Base-by-base conservation (phyloP, 2,113 vertebrate genomes). In the Lontra canadensis region DNA sequence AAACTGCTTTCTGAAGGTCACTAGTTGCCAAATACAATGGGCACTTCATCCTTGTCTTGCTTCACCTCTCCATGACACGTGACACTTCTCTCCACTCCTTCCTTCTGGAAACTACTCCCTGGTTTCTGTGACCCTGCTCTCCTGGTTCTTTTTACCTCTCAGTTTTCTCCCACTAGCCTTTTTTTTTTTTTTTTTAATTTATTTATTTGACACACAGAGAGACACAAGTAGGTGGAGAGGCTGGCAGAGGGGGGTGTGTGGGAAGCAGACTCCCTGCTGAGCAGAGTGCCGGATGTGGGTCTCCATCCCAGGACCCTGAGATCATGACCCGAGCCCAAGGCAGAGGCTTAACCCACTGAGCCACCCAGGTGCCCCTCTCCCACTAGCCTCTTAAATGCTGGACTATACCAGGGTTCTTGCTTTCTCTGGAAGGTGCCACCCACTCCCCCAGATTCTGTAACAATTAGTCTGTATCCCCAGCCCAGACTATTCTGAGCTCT, bases 61-160 rank as follows among this genome's bases (percentile, higher is more conserved):
- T 76, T 67, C 42, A 36, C 25, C 79, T 84, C 15, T 80, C 80
- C 42, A 21, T 74, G 71, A 85, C 44, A 76, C 79, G 3, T 57
- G 83, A 79, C 88, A 85, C 67, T 69, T 26, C 31, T 76, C 47
- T 11, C 31, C 13, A 65, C 23, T 94, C 42, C 9, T 74, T 84
- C 80, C 67, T 96, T 42, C 57, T 95, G 61, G 63, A 95, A 92
- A 90, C 65, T 20, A 59, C 74, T 97, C 47, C 59, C 23, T 84
- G 26, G n/a, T 80, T 89, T 86, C 76, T 63, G 76, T 69, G 87
- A 92, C 69, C n/a, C 47, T 78, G 59, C 7, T 93, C 3, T 83
- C 71, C 42, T 79, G 47, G 49, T 47, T 94, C 49, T 31, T 78
- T 49, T n/a, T 52, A 67, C 25, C 63, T 71, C 73, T 79, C 55